phyloP scores from a whole-genome alignment of 1,140 invertebrate species.

The Ridgeia piscesae region DNA sequence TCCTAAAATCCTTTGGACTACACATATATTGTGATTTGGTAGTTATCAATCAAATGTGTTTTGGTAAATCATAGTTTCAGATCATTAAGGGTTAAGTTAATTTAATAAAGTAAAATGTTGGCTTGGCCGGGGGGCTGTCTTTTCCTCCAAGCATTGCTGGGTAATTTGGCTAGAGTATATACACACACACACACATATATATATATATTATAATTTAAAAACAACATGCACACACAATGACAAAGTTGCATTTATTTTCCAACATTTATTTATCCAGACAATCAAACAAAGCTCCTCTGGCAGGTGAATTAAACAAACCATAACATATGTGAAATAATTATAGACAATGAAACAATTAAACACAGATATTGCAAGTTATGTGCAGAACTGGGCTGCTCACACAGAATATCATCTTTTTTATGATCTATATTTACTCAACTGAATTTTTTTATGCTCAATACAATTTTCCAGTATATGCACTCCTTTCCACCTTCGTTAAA shows the following conservation, averaged over 20 bases:
- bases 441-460: background rate
- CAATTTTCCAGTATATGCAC: background rate
- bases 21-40: no score
- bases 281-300: background rate
- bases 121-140: no score
- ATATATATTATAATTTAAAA: background rate
- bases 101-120: no score
- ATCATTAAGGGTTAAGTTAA: no score
- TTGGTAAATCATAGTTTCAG: no score
- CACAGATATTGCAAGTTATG: background rate
- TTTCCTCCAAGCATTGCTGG: no score
- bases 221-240: background rate
- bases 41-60: no score
- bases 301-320: background rate
- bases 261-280: background rate
- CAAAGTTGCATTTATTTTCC: background rate
- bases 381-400: background rate
- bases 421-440: background rate
- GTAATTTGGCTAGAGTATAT: no score
- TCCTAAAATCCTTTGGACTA: no score
- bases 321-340: background rate
- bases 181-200: no score
- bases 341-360: background rate
- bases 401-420: background rate
- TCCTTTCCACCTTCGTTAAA: no score